Evolutionary conservation across 2,113 vertebrate genomes (phyloP).

Genomic region (Saccopteryx bilineata): DNA sequence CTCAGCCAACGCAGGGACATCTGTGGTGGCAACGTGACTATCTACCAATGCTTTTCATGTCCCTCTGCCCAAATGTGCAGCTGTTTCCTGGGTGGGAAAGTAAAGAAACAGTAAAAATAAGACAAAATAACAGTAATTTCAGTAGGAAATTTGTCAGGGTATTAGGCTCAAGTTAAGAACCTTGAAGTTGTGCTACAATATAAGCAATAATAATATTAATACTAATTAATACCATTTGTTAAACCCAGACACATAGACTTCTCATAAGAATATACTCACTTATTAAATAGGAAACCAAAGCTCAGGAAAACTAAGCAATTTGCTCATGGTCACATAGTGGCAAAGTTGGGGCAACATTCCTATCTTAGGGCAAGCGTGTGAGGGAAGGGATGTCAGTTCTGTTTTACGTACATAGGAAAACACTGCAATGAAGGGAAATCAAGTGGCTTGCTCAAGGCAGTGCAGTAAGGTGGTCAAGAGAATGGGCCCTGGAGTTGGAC

Average conservation of each 20-base stretch:
- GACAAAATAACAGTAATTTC: slow-evolving; percentile 49
- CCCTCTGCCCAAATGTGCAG: slow-evolving; percentile 71
- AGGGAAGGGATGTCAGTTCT: not conserved
- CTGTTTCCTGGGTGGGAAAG: slow-evolving; percentile 74
- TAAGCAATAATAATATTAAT: not conserved
- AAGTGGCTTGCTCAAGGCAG: not conserved
- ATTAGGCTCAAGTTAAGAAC: slow-evolving; percentile 2
- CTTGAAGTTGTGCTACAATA: not conserved
- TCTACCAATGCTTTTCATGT: slow-evolving; percentile 59
- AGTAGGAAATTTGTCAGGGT: not conserved
- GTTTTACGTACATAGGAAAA: not conserved
- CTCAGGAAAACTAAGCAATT: slow-evolving; percentile 17
- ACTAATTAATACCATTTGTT: not conserved
- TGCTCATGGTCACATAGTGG: not conserved
- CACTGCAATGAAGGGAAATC: not conserved
- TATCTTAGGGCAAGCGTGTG: not conserved
- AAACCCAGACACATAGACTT: not conserved
- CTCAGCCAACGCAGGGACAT: slow-evolving; percentile 72
- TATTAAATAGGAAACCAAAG: not conserved
- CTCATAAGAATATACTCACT: not conserved
- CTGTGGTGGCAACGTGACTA: slow-evolving; percentile 70
- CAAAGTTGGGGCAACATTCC: not conserved
- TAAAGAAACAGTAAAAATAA: slow-evolving; percentile 51
- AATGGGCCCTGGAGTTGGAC: not conserved
- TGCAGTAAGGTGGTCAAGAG: not conserved